Conservation (phyloP, 2,797 vertebrate genomes). For the Sebastes jordani region DNA sequence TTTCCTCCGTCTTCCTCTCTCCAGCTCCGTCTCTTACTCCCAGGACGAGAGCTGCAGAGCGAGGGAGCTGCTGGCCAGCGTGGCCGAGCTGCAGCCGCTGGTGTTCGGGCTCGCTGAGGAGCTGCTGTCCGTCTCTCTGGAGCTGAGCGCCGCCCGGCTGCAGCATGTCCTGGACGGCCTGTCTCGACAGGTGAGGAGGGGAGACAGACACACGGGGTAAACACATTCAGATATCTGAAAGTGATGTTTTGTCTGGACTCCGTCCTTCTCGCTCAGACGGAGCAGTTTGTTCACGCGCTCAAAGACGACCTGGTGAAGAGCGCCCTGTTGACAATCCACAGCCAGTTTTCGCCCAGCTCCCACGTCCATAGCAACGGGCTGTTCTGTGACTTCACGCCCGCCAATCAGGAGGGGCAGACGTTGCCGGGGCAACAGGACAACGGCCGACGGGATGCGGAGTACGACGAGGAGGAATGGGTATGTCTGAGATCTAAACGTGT, state of each 20-base stretch:
- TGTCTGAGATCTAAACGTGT: not conserved
- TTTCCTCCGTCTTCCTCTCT: no score
- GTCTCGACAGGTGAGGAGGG: constrained; percentile 37
- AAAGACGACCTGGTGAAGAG: constrained; percentile 93
- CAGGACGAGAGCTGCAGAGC: constrained; percentile 89
- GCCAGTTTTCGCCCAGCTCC: constrained; percentile 77
- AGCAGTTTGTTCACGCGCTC: constrained; percentile 90
- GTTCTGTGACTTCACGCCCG: constrained; percentile 27
- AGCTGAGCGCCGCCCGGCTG: constrained; percentile 22
- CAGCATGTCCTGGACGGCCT: constrained; percentile 44
- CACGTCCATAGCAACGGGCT: constrained; percentile 68
- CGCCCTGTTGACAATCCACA: constrained; percentile 88
- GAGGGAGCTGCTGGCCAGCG: constrained; percentile 88
- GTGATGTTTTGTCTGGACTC: not conserved
- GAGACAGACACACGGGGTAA: no score
- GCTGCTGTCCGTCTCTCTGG: constrained; percentile 56
- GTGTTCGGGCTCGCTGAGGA: constrained; percentile 86
- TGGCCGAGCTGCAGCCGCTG: constrained; percentile 89
- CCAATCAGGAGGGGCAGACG: constrained; percentile 53
- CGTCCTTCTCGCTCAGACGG: constrained; percentile 76
- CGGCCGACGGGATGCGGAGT: constrained; percentile 84
- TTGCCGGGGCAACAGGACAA: constrained; percentile 76
- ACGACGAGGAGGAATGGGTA: constrained; percentile 94
- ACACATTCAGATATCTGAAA: not conserved
- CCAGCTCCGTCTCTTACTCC: constrained; percentile 77